Evolutionary conservation across 1,140 invertebrate species (phyloP).

Genomic region (Oncopodura yosiiana): DNA sequence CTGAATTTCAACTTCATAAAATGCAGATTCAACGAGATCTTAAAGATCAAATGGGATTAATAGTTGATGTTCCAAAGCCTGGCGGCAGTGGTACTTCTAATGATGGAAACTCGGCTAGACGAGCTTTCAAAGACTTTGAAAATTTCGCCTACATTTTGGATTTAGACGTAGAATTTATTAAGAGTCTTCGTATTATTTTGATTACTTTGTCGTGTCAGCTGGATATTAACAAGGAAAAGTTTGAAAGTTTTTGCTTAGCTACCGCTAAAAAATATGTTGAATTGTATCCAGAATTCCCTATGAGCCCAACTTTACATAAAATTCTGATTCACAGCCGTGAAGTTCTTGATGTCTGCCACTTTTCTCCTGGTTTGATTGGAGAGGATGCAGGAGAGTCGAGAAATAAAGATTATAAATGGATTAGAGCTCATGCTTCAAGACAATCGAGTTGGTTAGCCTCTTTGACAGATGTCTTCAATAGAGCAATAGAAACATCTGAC

Average conservation of each 20-base stretch:
- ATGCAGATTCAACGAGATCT: constrained; percentile 5
- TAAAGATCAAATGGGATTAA: neutral
- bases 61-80: constrained; percentile 13
- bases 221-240: constrained; percentile 7
- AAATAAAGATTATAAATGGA: constrained; percentile 10
- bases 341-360: neutral
- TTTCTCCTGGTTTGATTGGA: constrained; percentile 15
- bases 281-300: constrained; percentile 15
- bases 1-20: constrained; percentile 1
- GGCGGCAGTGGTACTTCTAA: constrained; percentile 19
- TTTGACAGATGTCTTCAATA: constrained; percentile 10
- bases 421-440: constrained; percentile 4
- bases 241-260: constrained; percentile 7
- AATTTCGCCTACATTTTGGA: constrained; percentile 21
- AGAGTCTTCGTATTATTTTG: constrained; percentile 15
- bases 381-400: constrained; percentile 19
- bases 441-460: constrained; percentile 5
- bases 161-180: constrained; percentile 10
- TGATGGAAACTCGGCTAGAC: constrained; percentile 32
- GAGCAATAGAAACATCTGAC: constrained; percentile 19
- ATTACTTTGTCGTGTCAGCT: constrained; percentile 13
- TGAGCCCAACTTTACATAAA: constrained; percentile 22
- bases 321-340: constrained; percentile 21
- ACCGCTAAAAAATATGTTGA: constrained; percentile 6
- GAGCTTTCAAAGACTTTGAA: constrained; percentile 8